Conservation (phyloP, 2,113 vertebrate genomes). For the Piprites chloris region DNA sequence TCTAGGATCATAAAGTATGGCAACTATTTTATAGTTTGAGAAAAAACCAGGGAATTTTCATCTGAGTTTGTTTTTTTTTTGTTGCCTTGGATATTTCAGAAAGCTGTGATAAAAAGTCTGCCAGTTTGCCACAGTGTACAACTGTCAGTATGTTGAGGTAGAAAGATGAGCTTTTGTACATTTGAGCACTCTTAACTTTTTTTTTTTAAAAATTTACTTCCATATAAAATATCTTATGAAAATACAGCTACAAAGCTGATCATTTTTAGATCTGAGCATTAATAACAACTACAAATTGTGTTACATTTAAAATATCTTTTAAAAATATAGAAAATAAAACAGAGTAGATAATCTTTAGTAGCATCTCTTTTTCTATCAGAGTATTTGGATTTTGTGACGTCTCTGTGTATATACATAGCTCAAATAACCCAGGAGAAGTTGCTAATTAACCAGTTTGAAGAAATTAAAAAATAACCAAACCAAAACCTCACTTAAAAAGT, state of each 20-base stretch:
- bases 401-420: not conserved
- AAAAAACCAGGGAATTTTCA: not conserved
- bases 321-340: not conserved
- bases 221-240: not conserved
- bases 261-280: not conserved
- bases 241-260: not conserved
- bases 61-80: not conserved
- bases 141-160: not conserved
- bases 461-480: not conserved
- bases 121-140: not conserved
- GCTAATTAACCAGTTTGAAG: not conserved
- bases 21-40: not conserved
- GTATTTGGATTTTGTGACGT: not conserved
- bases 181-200: not conserved
- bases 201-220: not conserved
- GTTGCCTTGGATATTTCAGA: not conserved
- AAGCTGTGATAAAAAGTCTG: not conserved
- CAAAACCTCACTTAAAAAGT: not conserved
- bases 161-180: not conserved
- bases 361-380: not conserved
- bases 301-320: not conserved
- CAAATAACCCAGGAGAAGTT: not conserved
- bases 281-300: not conserved
- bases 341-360: not conserved
- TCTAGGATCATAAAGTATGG: not conserved